Evolutionary conservation across 2,888 invertebrate genomes (phyloP).

Genomic region (Vannuccia rotundouncinata): DNA sequence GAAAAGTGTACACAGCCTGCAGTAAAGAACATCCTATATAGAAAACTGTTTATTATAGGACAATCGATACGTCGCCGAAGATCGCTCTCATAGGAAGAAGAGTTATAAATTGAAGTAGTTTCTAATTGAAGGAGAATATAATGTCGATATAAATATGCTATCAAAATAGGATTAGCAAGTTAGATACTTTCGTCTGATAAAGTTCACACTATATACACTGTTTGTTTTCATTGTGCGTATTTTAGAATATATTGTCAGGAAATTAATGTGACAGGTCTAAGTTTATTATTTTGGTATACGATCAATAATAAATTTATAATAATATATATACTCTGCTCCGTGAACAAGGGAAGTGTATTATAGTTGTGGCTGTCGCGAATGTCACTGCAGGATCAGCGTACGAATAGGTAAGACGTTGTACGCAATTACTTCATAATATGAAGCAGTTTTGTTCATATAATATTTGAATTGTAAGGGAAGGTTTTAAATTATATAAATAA

Average conservation of each 20-base stretch:
- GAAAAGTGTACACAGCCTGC: no score
- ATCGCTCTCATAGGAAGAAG: neutral
- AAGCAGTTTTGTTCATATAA: neutral
- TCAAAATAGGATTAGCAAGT: neutral
- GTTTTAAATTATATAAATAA: neutral
- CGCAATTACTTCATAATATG: no score
- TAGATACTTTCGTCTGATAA: neutral
- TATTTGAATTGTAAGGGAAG: neutral
- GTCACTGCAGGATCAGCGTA: constrained; percentile 7
- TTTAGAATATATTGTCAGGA: neutral
- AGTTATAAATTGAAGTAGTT: neutral
- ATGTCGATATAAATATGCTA: neutral
- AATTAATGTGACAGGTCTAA: neutral
- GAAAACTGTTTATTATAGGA: neutral
- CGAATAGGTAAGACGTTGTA: constrained; percentile 10
- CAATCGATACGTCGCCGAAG: neutral
- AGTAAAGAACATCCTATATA: neutral
- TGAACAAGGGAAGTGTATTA: no score
- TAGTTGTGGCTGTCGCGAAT: neutral
- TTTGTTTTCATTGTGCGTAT: neutral
- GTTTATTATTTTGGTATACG: no score
- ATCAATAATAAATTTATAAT: no score
- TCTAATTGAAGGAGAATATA: neutral
- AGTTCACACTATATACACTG: no score
- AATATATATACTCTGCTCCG: no score